These are phyloP conservation scores for Tenthredo notha DNA, from an alignment of 2,888 invertebrate genomes.

Conservation along the genomic window DNA sequence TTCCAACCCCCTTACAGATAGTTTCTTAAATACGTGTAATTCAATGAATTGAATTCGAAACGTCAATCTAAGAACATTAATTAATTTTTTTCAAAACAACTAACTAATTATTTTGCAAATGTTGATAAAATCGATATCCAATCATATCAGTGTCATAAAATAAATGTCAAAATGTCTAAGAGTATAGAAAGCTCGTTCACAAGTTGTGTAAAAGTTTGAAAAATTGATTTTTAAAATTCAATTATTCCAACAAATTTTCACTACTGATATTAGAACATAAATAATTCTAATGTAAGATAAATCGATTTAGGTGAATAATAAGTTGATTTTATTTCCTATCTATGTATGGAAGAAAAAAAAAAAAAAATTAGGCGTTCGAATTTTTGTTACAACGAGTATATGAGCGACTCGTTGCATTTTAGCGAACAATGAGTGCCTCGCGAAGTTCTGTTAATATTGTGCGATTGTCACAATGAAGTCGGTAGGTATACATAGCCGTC, in stretches of 20 bases:
- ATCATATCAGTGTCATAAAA: too few species aligned
- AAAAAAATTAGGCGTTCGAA: slow-evolving; percentile 31
- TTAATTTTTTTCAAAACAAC: too few species aligned
- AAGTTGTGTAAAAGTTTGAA: too few species aligned
- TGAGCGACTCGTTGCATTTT: slow-evolving; percentile 39
- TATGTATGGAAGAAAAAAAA: neutral
- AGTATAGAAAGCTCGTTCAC: too few species aligned
- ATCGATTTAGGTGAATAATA: too few species aligned
- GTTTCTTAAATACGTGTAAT: neutral
- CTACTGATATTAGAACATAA: too few species aligned
- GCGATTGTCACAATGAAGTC: slow-evolving; percentile 66
- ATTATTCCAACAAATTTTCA: too few species aligned
- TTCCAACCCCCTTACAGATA: neutral
- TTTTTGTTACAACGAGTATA: slow-evolving; percentile 38
- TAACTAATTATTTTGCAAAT: too few species aligned
- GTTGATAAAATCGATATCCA: too few species aligned
- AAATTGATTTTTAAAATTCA: too few species aligned
- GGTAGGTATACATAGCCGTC: slow-evolving; percentile 66
- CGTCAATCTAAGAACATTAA: neutral
- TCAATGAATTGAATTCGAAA: neutral
- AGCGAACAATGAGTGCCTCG: slow-evolving; percentile 36
- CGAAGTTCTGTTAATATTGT: slow-evolving; percentile 53
- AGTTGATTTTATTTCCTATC: neutral
- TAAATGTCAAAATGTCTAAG: too few species aligned
- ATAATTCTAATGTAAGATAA: too few species aligned